Evolutionary conservation across 2,888 invertebrate species (phyloP).

Genomic region (Antitype chi): DNA sequence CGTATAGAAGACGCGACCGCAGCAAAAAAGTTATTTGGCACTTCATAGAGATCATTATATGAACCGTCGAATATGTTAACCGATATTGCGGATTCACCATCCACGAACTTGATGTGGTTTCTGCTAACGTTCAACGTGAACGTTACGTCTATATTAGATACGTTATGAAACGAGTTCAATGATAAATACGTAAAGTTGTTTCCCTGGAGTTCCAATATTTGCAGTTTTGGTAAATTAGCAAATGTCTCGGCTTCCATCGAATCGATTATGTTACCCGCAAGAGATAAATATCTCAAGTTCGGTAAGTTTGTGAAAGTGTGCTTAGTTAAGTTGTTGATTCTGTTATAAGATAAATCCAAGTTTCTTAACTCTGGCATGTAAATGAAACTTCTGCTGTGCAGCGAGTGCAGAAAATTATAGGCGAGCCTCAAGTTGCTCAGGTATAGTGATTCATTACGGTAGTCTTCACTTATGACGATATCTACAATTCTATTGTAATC

Average conservation of each 20-base stretch:
- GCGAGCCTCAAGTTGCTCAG: constrained; percentile 95
- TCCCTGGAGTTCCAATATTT: constrained; percentile 95
- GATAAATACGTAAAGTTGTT: constrained; percentile 94
- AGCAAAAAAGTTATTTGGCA: constrained; percentile 92
- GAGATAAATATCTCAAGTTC: constrained; percentile 94
- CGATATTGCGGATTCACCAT: constrained; percentile 89
- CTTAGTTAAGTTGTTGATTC: constrained; percentile 92
- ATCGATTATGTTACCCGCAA: constrained; percentile 95
- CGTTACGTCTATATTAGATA: constrained; percentile 92
- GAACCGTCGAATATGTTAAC: constrained; percentile 93
- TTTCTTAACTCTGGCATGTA: constrained; percentile 94
- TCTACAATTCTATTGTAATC: constrained; percentile 95
- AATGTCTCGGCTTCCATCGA: constrained; percentile 94
- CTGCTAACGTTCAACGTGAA: constrained; percentile 94
- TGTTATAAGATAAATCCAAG: constrained; percentile 95
- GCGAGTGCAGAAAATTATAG: constrained; percentile 93
- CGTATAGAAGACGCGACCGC: constrained; percentile 92
- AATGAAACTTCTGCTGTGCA: constrained; percentile 93
- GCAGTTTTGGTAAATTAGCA: constrained; percentile 93
- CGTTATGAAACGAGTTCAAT: constrained; percentile 92
- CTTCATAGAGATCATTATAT: constrained; percentile 92
- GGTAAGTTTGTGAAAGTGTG: constrained; percentile 95
- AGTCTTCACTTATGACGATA: constrained; percentile 93
- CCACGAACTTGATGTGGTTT: constrained; percentile 91
- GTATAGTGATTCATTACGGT: constrained; percentile 92